These are phyloP conservation scores for Drosophila busckii DNA, from an alignment of 1,140 invertebrate genomes.

Conservation along the genomic window DNA sequence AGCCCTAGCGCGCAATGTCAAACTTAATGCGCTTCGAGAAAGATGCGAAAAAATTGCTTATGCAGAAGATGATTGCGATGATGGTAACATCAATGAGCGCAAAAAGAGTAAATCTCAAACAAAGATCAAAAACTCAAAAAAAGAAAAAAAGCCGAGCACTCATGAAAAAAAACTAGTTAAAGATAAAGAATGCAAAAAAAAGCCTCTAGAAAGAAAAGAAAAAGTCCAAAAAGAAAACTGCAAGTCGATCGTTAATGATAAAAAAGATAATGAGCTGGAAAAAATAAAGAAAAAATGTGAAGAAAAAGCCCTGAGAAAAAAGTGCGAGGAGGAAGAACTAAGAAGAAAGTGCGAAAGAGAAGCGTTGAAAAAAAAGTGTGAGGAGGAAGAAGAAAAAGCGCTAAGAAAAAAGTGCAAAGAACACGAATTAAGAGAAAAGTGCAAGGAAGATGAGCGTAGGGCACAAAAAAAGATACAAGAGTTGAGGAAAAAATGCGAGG, in stretches of 20 bases:
- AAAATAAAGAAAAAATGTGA: neutral
- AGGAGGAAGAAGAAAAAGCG: slow-evolving; percentile 1
- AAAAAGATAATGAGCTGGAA: neutral
- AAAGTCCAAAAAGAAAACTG: slow-evolving; percentile 1
- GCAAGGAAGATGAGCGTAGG: neutral
- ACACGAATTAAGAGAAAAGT: neutral
- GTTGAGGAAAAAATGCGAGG: neutral
- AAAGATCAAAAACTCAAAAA: neutral
- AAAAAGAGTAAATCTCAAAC: neutral
- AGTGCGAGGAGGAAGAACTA: neutral
- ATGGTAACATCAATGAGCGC: neutral
- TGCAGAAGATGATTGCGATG: no score
- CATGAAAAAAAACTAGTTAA: neutral
- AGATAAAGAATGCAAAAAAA: neutral
- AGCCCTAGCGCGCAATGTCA: no score
- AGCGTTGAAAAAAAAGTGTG: neutral
- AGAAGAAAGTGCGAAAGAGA: neutral
- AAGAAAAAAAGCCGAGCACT: neutral
- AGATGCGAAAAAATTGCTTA: no score
- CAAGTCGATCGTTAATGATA: neutral
- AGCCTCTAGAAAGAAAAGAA: neutral
- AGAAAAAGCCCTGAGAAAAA: neutral
- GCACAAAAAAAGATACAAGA: slow-evolving; percentile 1
- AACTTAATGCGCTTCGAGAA: no score
- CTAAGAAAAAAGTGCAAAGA: neutral